Evolutionary conservation across 2,797 vertebrate genomes (phyloP), one percentile per base, ranked within the genome.

Genomic region (Astyanax mexicanus): DNA sequence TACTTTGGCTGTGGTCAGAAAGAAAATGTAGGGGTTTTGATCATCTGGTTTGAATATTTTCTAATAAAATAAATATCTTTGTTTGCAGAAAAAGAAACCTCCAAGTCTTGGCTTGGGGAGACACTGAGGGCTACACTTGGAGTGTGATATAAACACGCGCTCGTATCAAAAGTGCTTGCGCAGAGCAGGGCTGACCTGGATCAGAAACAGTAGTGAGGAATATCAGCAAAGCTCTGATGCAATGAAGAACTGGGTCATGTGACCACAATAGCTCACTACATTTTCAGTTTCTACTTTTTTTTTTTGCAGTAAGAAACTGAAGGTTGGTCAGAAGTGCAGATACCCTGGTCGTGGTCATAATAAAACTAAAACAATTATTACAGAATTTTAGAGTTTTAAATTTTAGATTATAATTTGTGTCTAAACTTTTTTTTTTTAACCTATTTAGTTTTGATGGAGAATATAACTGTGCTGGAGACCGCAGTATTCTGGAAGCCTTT

Each of bases 41-140:
- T 88, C 86, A 85, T 86, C 90, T 90, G 88, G 86, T 88, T 92
- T 91, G 86, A 90, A 92, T 91, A 91, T 92, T 89, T 90, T 90
- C 88, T 92, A 91, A 93, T 93, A 92, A 93, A 93, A 92, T 91
- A 93, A 93, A 93, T 92, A 92, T 87, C 89, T 88, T 84, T 92
- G 89, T 92, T 93, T 91, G 84, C 82, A 92, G 86, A 90, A 89
- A 88, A 87, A 91, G 83, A 91, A 90, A 91, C 87, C 86, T 84
- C 83, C 52, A 76, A 77, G 57, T 82, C 81, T 85, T 86, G 84
- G 84, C 86, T 69, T 40, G 49, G 21, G 21, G 54, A 78, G 58
- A 71, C 77, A 80, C 75, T 64, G 69, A 81, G 75, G 78, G 80
- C 77, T 87, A 81, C 83, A 85, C 69, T 84, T 85, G 83, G 83